These are phyloP conservation scores for Laterallus jamaicensis DNA, from an alignment of 2,113 vertebrate species.

Conservation along the genomic window DNA sequence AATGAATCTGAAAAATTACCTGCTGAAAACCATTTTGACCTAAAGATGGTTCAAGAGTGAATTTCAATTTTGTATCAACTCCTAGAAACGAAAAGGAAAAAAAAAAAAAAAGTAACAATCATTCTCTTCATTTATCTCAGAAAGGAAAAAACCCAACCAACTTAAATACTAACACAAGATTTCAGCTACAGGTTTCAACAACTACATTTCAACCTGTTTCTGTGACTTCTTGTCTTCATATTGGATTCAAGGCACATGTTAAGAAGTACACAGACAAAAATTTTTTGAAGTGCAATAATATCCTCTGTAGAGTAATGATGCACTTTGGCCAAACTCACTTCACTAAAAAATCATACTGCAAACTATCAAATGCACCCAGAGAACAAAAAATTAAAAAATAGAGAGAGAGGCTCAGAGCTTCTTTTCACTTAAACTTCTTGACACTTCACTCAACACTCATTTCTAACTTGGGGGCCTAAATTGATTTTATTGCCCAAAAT, in stretches of 20 bases:
- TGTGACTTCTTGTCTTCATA: not conserved
- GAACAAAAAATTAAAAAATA: not conserved
- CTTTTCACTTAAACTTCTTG: not conserved
- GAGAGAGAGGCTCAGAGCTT: not conserved
- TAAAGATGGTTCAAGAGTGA: conserved; percentile 94
- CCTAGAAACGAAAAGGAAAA: conserved; percentile 74
- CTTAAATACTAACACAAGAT: not conserved
- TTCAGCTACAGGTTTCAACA: not conserved
- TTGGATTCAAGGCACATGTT: not conserved
- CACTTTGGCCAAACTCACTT: not conserved
- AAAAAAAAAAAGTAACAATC: not conserved
- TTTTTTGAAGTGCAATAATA: not conserved
- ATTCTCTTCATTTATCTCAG: not conserved
- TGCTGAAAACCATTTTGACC: conserved; percentile 98
- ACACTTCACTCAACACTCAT: not conserved
- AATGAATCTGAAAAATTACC: conserved; percentile 75
- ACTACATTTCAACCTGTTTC: not conserved
- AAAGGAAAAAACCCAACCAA: not conserved
- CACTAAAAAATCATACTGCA: not conserved
- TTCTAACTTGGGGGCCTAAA: not conserved
- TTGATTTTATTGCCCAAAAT: not conserved
- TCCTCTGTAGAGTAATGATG: not conserved
- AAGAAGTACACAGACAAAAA: accelerated
- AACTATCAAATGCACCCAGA: not conserved
- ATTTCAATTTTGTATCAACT: conserved; percentile 96